phyloP scores from a whole-genome alignment of 2,888 invertebrate genomes.

The Drosophila lacicola region DNA sequence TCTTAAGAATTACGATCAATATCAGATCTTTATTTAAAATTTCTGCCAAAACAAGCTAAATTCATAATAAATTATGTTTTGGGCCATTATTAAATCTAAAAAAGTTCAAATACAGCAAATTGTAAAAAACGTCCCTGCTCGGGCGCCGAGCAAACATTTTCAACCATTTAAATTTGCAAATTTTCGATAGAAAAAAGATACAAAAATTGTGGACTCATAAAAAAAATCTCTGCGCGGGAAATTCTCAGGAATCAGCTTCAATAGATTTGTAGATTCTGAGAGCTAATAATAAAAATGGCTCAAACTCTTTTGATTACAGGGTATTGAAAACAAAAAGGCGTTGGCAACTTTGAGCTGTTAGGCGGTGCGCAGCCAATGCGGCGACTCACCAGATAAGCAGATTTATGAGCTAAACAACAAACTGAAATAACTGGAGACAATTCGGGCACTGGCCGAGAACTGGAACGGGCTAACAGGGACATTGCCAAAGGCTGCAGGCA shows the following conservation, averaged over 20 bases:
- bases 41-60: too few species aligned
- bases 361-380: conserved; percentile 59
- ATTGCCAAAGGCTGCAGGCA: conserved; percentile 25
- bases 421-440: conserved; percentile 74
- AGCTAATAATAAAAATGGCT: background rate
- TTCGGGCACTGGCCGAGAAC: conserved; percentile 37
- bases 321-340: conserved; percentile 28
- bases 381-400: conserved; percentile 74
- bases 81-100: background rate
- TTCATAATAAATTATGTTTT: background rate
- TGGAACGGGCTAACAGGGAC: conserved; percentile 25
- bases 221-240: background rate
- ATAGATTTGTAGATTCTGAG: too few species aligned
- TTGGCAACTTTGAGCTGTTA: conserved; percentile 51
- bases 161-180: too few species aligned
- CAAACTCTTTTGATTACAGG: conserved; percentile 25
- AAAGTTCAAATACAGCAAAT: background rate
- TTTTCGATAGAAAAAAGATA: too few species aligned
- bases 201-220: too few species aligned
- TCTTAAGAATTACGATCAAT: background rate
- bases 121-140: background rate
- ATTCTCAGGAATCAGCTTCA: background rate
- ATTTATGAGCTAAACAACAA: conserved; percentile 81
- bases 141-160: background rate
- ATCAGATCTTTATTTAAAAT: too few species aligned